phyloP scores from a whole-genome alignment of 2,113 vertebrate species.

The Silurus glanis region DNA sequence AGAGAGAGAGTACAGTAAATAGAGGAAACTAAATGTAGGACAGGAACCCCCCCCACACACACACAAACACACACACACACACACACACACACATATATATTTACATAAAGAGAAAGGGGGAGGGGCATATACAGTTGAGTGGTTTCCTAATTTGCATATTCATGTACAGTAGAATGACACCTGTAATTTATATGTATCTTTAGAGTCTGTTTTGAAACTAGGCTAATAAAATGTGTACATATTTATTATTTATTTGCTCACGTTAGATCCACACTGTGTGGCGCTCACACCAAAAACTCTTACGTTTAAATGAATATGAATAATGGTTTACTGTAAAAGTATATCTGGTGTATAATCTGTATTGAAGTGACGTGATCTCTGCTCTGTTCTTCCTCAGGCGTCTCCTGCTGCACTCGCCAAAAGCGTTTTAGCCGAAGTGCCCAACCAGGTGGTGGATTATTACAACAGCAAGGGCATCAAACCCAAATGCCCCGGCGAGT shows the following conservation, averaged over 20 bases:
- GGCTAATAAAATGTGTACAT: too few relatives aligned
- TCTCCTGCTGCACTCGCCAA: slow-evolving; percentile 95
- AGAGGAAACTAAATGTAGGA: too few relatives aligned
- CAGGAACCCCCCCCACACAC: too few relatives aligned
- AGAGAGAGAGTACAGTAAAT: too few relatives aligned
- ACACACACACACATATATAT: too few relatives aligned
- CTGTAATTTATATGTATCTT: too few relatives aligned
- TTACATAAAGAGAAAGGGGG: neutral
- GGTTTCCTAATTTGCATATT: neutral
- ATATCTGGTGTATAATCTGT: neutral
- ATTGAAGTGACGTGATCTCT: neutral
- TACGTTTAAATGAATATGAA: neutral
- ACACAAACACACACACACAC: too few relatives aligned
- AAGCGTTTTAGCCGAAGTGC: slow-evolving; percentile 94
- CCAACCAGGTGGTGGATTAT: slow-evolving; percentile 99
- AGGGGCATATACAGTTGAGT: neutral
- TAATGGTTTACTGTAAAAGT: neutral
- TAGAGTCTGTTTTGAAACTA: too few relatives aligned
- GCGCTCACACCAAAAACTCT: too few relatives aligned
- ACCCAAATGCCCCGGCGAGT: slow-evolving; percentile 90
- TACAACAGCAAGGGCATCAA: slow-evolving; percentile 97
- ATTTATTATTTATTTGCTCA: neutral
- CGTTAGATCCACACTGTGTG: too few relatives aligned
- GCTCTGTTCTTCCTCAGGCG: slow-evolving; percentile 73
- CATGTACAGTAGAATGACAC: neutral